These are phyloP conservation scores for Sminthurides aquaticus DNA, from an alignment of 2,888 invertebrate genomes.

Conservation along the genomic window DNA sequence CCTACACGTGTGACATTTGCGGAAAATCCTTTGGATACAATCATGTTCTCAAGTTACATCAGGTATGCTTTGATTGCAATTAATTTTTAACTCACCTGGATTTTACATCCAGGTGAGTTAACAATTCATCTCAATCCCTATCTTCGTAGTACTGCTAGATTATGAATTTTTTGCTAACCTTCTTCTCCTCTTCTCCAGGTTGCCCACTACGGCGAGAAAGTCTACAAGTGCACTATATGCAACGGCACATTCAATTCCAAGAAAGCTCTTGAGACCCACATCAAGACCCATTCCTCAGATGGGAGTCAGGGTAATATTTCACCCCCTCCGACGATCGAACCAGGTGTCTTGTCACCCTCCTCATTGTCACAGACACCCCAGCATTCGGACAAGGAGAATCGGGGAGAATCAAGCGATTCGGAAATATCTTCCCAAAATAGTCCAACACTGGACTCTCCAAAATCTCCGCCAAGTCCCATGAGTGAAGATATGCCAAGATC, in stretches of 20 bases:
- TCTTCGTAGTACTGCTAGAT: too few relatives aligned
- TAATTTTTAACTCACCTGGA: background rate
- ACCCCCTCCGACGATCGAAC: slow-evolving; percentile 39
- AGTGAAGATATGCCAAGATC: slow-evolving; percentile 27
- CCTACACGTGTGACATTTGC: slow-evolving; percentile 84
- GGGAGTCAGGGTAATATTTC: slow-evolving; percentile 22
- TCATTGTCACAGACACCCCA: slow-evolving; percentile 35
- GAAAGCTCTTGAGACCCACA: slow-evolving; percentile 83
- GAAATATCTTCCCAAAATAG: slow-evolving; percentile 46
- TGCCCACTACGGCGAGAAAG: slow-evolving; percentile 83
- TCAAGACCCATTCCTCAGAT: slow-evolving; percentile 64
- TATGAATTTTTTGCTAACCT: too few relatives aligned
- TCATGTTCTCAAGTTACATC: slow-evolving; percentile 77
- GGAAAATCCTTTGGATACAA: slow-evolving; percentile 86
- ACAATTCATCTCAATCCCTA: background rate
- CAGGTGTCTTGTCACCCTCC: slow-evolving; percentile 45
- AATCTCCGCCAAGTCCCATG: slow-evolving; percentile 35
- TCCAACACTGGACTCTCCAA: slow-evolving; percentile 43
- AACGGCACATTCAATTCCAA: slow-evolving; percentile 84
- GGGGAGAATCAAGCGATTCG: slow-evolving; percentile 46
- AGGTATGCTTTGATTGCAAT: slow-evolving; percentile 28
- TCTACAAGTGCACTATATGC: slow-evolving; percentile 86
- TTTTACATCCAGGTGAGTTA: background rate
- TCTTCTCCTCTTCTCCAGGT: too few relatives aligned
- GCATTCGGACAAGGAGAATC: slow-evolving; percentile 50